A percentile compares a stretch with the other conserved stretches of the same genome.
These are phyloP conservation scores for Cotesia congregata DNA, from an alignment of 2,888 invertebrate genomes.

Conservation along the genomic window DNA sequence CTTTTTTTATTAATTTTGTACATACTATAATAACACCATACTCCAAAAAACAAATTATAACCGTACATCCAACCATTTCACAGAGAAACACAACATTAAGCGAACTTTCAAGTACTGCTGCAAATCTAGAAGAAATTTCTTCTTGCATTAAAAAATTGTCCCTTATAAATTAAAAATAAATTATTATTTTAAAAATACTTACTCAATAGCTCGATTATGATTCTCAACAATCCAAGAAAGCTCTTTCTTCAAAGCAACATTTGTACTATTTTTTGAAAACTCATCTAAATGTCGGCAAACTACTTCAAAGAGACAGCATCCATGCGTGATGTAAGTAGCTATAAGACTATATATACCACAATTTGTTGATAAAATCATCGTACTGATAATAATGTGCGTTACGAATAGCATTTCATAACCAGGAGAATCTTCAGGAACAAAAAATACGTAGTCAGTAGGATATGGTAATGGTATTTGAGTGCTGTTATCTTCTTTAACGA, in stretches of 20 bases:
- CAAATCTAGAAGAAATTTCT: constrained; percentile 52
- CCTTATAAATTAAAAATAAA: neutral
- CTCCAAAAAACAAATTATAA: constrained; percentile 60
- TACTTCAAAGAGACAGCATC: constrained; percentile 57
- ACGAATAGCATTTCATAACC: constrained; percentile 56
- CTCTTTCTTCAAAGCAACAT: constrained; percentile 30
- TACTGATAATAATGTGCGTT: constrained; percentile 56
- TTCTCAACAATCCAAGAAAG: constrained; percentile 40
- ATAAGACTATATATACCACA: constrained; percentile 59
- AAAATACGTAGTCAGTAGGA: constrained; percentile 58
- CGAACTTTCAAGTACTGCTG: constrained; percentile 59
- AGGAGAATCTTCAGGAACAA: constrained; percentile 54
- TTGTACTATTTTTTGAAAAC: constrained; percentile 31
- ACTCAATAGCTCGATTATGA: constrained; percentile 47
- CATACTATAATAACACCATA: constrained; percentile 56
- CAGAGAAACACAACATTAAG: constrained; percentile 59
- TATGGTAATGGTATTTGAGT: constrained; percentile 58
- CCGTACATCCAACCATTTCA: constrained; percentile 59
- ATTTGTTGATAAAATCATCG: constrained; percentile 56
- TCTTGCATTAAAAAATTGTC: neutral
- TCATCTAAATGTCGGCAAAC: constrained; percentile 50
- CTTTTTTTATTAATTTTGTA: neutral
- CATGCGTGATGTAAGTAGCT: constrained; percentile 57
- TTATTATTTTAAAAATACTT: constrained; percentile 2
- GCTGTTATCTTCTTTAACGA: constrained; percentile 53